Base-by-base conservation (phyloP, 2,113 vertebrate species). In the Struthidea cinerea region DNA sequence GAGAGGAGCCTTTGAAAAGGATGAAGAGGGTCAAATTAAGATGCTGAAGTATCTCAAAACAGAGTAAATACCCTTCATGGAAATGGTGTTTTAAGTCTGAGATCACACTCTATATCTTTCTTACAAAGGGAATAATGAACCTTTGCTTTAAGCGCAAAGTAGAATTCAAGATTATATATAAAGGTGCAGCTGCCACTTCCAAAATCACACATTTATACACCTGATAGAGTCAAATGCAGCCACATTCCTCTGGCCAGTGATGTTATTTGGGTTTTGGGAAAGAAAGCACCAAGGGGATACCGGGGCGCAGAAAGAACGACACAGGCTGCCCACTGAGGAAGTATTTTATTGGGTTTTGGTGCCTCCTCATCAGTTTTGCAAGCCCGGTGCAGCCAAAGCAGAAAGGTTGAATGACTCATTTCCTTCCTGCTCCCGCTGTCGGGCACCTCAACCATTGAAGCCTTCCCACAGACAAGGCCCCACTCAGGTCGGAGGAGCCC, bases 351-450 rank as follows among this genome's bases (percentile, higher is more conserved):
- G 26, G 10, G 50, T 84, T 79, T 74, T 81, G 85, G 44, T 95
- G 85, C 85, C 83, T 89, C 47, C 79, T 90, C 94, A 53, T 81
- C 85, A 61, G 53, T 60, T 86, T 91, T 93, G 79, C 64, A 75
- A 84, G 73, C 17, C 60, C 7, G 14, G 44, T 60, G 41, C 76
- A 68, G 92, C 41, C 85, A 47, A 70, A 90, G 64, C 64, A 89
- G 46, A 90, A 77, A 94, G 83, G 79, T 67, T 63, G 52, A 88
- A 56, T 96, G 92, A 97, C 26, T 96, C 96, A 96, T 88, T 96
- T 96, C 93, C 96, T 97, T 96, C 94, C 96, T 88, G 85, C 75
- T 86, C 44, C 76, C 33, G 68, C 55, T 88, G 79, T 15, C 23
- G 11, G n/a, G 64, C 90, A 96, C 92, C 88, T 67, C 59, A 67